phyloP scores from a whole-genome alignment of 2,797 vertebrate genomes.

The Triplophysa bombifrons region DNA sequence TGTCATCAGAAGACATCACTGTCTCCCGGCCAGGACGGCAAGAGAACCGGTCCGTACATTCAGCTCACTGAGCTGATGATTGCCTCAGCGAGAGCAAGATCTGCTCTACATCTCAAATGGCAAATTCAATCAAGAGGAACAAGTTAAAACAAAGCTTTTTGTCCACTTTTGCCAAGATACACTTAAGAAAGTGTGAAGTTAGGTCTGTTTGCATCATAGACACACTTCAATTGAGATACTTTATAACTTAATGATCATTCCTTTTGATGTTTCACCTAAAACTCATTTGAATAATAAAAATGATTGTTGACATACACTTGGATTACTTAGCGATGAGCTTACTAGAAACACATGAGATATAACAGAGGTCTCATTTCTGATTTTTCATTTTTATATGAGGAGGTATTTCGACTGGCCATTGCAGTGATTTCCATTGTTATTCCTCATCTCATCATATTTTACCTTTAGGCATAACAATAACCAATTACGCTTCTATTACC shows the following conservation, averaged over 20 bases:
- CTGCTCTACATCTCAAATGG: constrained; percentile 32
- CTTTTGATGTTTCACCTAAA: not conserved
- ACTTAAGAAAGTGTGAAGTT: not conserved
- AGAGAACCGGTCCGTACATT: constrained; percentile 20
- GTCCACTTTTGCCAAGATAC: not conserved
- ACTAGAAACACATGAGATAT: too few species aligned
- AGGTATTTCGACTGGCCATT: not conserved
- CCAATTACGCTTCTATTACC: constrained; percentile 55
- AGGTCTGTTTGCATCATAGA: not conserved
- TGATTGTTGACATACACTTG: too few species aligned
- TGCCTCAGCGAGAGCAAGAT: constrained; percentile 31
- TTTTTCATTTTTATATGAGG: not conserved
- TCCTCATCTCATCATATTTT: constrained; percentile 33
- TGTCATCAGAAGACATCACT: constrained; percentile 49
- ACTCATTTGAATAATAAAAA: not conserved
- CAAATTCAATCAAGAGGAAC: constrained; percentile 33
- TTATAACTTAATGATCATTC: not conserved
- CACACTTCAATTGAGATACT: not conserved
- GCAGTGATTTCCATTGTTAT: not conserved
- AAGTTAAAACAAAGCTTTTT: constrained; percentile 34
- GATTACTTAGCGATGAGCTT: too few species aligned
- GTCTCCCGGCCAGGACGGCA: constrained; percentile 46
- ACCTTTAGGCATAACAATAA: constrained; percentile 53
- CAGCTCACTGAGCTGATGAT: constrained; percentile 46
- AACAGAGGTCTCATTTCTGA: too few species aligned